Percentiles rank a stretch among this genome's conserved stretches.
phyloP scores from a whole-genome alignment of 2,113 vertebrate species.

The Eleginops maclovinus region DNA sequence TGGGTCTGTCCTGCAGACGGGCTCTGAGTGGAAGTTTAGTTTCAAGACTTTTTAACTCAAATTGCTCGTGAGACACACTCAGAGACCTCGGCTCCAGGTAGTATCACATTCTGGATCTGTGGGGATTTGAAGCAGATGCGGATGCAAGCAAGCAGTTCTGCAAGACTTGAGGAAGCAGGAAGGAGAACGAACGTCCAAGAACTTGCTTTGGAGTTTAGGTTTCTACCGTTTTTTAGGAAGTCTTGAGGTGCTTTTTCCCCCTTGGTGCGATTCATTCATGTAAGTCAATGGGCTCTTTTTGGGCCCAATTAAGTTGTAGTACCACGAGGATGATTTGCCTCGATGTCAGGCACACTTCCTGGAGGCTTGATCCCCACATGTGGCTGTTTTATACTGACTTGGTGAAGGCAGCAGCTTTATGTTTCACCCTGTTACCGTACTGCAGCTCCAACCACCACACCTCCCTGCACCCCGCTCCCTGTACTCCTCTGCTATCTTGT shows the following conservation, averaged over 20 bases:
- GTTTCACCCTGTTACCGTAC: neutral
- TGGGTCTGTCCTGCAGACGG: neutral
- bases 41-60: neutral
- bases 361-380: too few relatives aligned
- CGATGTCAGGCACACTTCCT: too few relatives aligned
- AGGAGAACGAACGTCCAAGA: neutral
- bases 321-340: too few relatives aligned
- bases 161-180: neutral
- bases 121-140: neutral
- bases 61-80: too few relatives aligned
- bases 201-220: neutral
- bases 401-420: too few relatives aligned
- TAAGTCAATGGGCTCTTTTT: too few relatives aligned
- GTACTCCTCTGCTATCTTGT: neutral
- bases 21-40: neutral
- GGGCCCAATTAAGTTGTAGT: too few relatives aligned
- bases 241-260: too few relatives aligned
- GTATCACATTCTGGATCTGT: neutral
- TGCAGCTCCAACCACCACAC: neutral
- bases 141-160: neutral
- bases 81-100: neutral
- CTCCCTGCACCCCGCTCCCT: neutral
- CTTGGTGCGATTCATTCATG: too few relatives aligned
- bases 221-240: neutral
- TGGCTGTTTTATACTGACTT: too few relatives aligned